These are phyloP conservation scores for Strongylocentrotus purpuratus DNA, from an alignment of 35 echinoderm and acorn worm species.

Conservation along the genomic window DNA sequence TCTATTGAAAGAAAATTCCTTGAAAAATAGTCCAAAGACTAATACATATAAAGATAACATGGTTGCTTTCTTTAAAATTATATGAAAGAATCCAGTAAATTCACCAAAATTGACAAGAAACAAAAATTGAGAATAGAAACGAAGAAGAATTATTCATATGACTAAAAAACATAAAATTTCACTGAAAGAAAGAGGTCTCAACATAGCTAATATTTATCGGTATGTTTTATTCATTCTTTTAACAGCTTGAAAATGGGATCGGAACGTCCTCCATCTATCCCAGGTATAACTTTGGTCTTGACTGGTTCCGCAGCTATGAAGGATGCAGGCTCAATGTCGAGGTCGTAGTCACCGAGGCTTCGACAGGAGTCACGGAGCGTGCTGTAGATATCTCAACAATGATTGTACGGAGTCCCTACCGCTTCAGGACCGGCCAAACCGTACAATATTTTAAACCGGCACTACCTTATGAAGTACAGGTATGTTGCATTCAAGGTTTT, in stretches of 20 bases:
- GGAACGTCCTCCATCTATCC: neutral
- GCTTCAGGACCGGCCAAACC: conserved; percentile 51
- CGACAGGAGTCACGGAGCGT: conserved; percentile 57
- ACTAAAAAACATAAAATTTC: no score
- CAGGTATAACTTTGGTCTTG: conserved; percentile 31
- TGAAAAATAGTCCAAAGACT: no score
- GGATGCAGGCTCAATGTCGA: conserved; percentile 53
- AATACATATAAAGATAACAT: no score
- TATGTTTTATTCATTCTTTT: neutral
- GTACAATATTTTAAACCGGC: conserved; percentile 63
- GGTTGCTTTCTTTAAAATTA: no score
- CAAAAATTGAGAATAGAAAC: no score
- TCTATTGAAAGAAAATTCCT: no score
- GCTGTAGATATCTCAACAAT: conserved; percentile 37
- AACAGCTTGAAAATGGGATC: neutral
- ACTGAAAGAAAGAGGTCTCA: no score
- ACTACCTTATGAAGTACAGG: conserved; percentile 74
- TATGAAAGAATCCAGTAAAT: no score
- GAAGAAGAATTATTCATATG: no score
- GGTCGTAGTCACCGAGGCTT: conserved; percentile 52
- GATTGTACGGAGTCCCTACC: conserved; percentile 68
- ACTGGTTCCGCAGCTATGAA: conserved; percentile 75
- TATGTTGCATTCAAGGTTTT: neutral
- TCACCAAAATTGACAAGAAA: no score
- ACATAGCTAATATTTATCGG: no score